Percentiles rank a stretch among this genome's conserved stretches.
Evolutionary conservation across 2,797 vertebrate genomes (phyloP).

Genomic region (Hipposideros larvatus): DNA sequence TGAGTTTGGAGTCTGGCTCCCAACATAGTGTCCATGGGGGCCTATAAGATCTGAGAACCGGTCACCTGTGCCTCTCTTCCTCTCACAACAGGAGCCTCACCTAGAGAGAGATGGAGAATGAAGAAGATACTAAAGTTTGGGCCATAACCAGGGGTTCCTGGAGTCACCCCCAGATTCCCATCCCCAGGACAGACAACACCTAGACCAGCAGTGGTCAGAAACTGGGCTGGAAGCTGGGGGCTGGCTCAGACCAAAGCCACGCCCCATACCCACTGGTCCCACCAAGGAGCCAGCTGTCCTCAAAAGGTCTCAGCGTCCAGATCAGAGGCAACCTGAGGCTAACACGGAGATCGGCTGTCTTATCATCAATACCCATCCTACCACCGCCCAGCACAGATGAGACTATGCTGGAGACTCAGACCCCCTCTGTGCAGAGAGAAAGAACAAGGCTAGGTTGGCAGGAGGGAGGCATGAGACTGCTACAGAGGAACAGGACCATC

Average conservation of each 20-base stretch:
- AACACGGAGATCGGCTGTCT: background rate
- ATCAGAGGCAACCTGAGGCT: background rate
- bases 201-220: background rate
- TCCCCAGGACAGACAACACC: background rate
- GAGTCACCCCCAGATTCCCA: background rate
- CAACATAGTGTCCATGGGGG: slow-evolving; percentile 29
- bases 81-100: background rate
- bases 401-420: background rate
- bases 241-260: background rate
- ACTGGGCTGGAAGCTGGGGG: background rate
- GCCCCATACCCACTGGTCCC: background rate
- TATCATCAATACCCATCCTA: background rate
- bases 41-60: background rate
- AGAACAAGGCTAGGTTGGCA: background rate
- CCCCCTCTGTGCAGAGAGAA: background rate
- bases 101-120: background rate
- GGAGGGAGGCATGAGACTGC: background rate
- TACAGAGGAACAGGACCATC: background rate
- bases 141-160: background rate
- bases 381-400: background rate
- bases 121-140: background rate
- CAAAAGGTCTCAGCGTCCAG: background rate
- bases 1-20: slow-evolving; percentile 21
- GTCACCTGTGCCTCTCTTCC: background rate
- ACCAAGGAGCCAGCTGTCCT: slow-evolving; percentile 3